phyloP scores from a whole-genome alignment of 2,888 invertebrate species.

The Aquatica leii region DNA sequence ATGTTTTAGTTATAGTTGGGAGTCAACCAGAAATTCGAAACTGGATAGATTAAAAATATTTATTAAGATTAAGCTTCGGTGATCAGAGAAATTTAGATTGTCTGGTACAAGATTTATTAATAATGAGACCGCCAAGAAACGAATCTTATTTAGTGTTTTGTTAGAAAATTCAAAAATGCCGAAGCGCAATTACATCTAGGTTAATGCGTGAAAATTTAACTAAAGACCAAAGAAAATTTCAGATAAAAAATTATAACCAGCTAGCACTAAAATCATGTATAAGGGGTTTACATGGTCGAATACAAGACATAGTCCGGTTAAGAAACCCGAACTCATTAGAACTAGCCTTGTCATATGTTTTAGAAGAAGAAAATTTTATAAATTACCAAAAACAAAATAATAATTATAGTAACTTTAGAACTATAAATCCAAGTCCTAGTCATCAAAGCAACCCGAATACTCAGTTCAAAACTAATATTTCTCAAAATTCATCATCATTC shows the following conservation, averaged over 20 bases:
- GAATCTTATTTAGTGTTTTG: slow-evolving; percentile 12
- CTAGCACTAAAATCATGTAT: no score
- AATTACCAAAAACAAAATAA: neutral
- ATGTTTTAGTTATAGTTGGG: slow-evolving; percentile 26
- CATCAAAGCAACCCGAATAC: no score
- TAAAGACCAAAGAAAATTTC: no score
- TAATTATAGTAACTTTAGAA: neutral
- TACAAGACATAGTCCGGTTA: neutral
- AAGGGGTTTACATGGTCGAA: no score
- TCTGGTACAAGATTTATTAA: no score
- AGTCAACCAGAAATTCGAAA: slow-evolving; percentile 22
- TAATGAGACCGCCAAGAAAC: no score
- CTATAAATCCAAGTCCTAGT: no score
- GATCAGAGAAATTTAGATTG: slow-evolving; percentile 35
- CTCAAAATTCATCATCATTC: no score
- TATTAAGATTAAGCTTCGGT: slow-evolving; percentile 26
- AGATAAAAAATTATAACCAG: no score
- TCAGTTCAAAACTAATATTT: no score
- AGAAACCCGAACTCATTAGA: neutral
- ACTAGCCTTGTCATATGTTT: neutral
- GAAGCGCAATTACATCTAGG: no score
- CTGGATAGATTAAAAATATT: slow-evolving; percentile 24
- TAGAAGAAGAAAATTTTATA: neutral
- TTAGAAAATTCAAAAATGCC: neutral
- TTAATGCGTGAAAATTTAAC: no score